Percentiles rank a stretch among this genome's conserved stretches.
These are phyloP conservation scores for human DNA, from an alignment of 2,113 vertebrate genomes.

Conservation along the genomic window GRCh38 chr3:117983501-117984000, in stretches of 20 bases:
- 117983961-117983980: neutral
- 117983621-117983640: neutral
- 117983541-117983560: neutral
- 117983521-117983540: too few species aligned
- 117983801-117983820: neutral
- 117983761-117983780: neutral
- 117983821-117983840: neutral
- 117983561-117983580: neutral
- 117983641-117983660: neutral
- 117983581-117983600: neutral
- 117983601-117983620: neutral
- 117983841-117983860: neutral
- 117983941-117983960: neutral
- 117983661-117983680: neutral
- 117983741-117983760: neutral
- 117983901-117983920: neutral
- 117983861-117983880: rapidly evolving
- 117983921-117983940: rapidly evolving
- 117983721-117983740: neutral
- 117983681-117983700: neutral
- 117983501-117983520: neutral
- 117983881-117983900: neutral
- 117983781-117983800: neutral
- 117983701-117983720: neutral
- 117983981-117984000: neutral